Evolutionary conservation across 2,888 invertebrate species (phyloP).

Genomic region (Enchytraeus crypticus): DNA sequence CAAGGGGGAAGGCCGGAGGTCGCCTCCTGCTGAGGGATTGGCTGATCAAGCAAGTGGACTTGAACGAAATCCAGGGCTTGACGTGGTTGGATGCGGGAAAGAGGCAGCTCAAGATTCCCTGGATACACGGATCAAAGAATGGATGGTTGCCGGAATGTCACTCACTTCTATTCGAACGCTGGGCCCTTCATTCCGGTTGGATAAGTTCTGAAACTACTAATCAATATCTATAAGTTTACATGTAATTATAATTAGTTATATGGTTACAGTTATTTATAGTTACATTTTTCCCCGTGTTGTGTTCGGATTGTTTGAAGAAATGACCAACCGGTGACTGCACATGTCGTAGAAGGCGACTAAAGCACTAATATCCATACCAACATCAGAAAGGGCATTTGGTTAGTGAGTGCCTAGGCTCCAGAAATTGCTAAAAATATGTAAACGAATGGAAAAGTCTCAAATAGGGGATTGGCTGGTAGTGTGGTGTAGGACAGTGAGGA

Average conservation of each 20-base stretch:
- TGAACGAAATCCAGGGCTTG: constrained; percentile 21
- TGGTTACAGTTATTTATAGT: background rate
- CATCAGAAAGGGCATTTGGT: too few relatives aligned
- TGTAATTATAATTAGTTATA: background rate
- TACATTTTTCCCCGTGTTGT: too few relatives aligned
- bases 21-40: constrained; percentile 34
- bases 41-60: constrained; percentile 33
- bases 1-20: too few relatives aligned
- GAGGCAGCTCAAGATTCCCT: constrained; percentile 35
- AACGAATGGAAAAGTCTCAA: too few relatives aligned
- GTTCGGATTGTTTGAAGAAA: too few relatives aligned
- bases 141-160: constrained; percentile 34
- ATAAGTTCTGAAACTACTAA: background rate
- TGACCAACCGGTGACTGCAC: too few relatives aligned
- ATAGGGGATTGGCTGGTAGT: too few relatives aligned
- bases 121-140: constrained; percentile 40
- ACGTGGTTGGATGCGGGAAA: constrained; percentile 30
- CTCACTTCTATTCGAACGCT: constrained; percentile 36
- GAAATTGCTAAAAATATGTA: too few relatives aligned
- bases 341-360: too few relatives aligned
- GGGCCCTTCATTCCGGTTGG: constrained; percentile 40
- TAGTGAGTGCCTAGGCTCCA: too few relatives aligned
- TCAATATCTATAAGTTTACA: background rate
- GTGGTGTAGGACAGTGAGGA: too few relatives aligned
- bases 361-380: too few relatives aligned